Percentiles rank a stretch among this genome's conserved stretches.
Evolutionary conservation across 2,888 invertebrate genomes (phyloP).

Genomic region (Gasteruption jaculator): DNA sequence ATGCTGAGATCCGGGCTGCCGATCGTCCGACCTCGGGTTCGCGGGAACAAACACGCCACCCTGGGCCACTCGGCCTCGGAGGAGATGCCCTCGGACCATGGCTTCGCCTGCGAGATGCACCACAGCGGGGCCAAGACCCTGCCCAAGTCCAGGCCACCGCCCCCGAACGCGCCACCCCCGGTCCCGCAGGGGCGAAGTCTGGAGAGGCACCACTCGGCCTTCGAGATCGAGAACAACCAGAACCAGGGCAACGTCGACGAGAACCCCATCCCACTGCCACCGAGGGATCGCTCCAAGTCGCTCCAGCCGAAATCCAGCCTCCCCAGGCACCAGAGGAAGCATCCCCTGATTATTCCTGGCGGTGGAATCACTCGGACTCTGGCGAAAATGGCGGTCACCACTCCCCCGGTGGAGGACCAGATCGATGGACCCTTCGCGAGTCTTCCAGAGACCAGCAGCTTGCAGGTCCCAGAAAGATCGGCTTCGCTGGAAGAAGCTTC

Average conservation of each 20-base stretch:
- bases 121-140: slow-evolving; percentile 43
- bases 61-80: slow-evolving; percentile 31
- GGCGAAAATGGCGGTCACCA: slow-evolving; percentile 56
- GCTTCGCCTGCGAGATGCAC: slow-evolving; percentile 35
- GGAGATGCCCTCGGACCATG: slow-evolving; percentile 26
- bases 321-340: slow-evolving; percentile 73
- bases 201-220: slow-evolving; percentile 34
- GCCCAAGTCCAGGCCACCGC: slow-evolving; percentile 41
- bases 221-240: slow-evolving; percentile 39
- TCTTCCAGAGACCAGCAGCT: slow-evolving; percentile 20
- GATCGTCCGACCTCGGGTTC: slow-evolving; percentile 55
- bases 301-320: slow-evolving; percentile 61
- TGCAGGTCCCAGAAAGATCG: slow-evolving; percentile 17
- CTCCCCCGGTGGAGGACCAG: slow-evolving; percentile 47
- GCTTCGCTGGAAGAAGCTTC: slow-evolving; percentile 25
- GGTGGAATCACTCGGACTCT: slow-evolving; percentile 61
- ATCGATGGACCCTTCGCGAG: slow-evolving; percentile 36
- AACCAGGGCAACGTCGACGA: slow-evolving; percentile 44
- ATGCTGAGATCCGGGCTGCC: slow-evolving; percentile 62
- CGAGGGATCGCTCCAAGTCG: slow-evolving; percentile 66
- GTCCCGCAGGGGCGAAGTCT: slow-evolving; percentile 26
- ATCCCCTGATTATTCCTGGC: slow-evolving; percentile 74
- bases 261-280: slow-evolving; percentile 76
- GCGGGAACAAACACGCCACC: slow-evolving; percentile 54
- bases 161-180: slow-evolving; percentile 34